A percentile compares a stretch with the other conserved stretches of the same genome.
Conservation (phyloP, 92 coral and sea anemone genomes). For the Actinostola sp. region DNA sequence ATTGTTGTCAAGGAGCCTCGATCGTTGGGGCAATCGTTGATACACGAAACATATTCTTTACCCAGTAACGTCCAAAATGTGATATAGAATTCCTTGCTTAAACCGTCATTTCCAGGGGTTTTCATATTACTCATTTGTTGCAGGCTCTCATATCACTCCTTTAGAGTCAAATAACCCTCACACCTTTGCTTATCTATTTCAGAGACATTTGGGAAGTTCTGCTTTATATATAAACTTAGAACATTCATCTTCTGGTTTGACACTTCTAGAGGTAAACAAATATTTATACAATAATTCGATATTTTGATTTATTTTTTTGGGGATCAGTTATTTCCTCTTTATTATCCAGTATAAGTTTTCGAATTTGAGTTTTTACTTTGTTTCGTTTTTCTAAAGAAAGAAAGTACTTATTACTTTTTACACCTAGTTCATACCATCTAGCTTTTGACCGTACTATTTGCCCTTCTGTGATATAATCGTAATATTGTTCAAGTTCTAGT, state of each 20-base stretch:
- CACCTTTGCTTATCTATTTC: background rate
- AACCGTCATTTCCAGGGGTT: too few species aligned
- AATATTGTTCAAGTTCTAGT: background rate
- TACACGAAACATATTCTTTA: too few species aligned
- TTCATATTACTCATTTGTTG: background rate
- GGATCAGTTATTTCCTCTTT: background rate
- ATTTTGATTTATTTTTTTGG: background rate
- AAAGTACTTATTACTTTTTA: too few species aligned
- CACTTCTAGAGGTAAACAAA: background rate
- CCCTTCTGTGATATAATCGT: background rate
- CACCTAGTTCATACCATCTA: background rate
- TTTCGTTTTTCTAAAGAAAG: background rate
- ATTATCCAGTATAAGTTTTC: background rate
- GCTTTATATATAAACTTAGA: background rate
- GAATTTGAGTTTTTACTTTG: background rate
- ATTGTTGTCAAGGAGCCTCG: background rate
- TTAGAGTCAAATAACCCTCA: background rate
- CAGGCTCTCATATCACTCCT: background rate
- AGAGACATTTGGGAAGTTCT: background rate
- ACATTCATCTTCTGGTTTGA: background rate
- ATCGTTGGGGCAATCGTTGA: too few species aligned
- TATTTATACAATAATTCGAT: background rate
- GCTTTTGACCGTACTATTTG: background rate
- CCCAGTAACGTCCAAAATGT: too few species aligned
- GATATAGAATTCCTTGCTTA: too few species aligned